These are phyloP conservation scores for Lepidocyrtinus sp. DNA, from an alignment of 2,888 invertebrate species.

Conservation along the genomic window DNA sequence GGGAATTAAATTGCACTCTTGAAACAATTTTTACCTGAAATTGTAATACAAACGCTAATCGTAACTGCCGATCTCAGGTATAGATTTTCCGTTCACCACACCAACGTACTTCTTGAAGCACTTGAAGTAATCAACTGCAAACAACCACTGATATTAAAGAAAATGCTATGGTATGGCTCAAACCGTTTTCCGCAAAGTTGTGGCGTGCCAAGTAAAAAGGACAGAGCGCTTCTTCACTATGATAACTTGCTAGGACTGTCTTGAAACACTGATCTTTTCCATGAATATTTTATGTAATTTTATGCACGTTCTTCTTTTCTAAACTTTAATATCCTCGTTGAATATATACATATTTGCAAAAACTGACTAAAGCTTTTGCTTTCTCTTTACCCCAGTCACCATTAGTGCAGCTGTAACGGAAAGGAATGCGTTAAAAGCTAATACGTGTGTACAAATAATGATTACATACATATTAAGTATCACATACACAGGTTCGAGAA, in stretches of 20 bases:
- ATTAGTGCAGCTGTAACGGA: neutral
- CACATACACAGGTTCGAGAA: neutral
- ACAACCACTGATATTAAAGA: neutral
- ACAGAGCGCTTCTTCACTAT: neutral
- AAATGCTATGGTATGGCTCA: neutral
- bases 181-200: constrained; percentile 13
- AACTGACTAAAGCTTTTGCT: neutral
- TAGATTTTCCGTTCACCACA: no score
- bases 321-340: neutral
- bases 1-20: no score
- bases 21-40: no score
- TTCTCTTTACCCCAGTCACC: neutral
- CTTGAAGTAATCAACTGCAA: neutral
- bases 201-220: constrained; percentile 14
- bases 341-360: neutral
- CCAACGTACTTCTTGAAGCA: no score
- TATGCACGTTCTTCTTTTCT: neutral
- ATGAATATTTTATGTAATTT: constrained; percentile 12
- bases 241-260: neutral
- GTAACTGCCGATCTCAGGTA: no score
- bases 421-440: neutral
- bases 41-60: no score
- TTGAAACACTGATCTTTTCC: neutral
- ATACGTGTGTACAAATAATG: neutral
- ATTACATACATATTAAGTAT: neutral